Evolutionary conservation across 2,113 vertebrate genomes (phyloP).

Genomic region (Carassius carassius): DNA sequence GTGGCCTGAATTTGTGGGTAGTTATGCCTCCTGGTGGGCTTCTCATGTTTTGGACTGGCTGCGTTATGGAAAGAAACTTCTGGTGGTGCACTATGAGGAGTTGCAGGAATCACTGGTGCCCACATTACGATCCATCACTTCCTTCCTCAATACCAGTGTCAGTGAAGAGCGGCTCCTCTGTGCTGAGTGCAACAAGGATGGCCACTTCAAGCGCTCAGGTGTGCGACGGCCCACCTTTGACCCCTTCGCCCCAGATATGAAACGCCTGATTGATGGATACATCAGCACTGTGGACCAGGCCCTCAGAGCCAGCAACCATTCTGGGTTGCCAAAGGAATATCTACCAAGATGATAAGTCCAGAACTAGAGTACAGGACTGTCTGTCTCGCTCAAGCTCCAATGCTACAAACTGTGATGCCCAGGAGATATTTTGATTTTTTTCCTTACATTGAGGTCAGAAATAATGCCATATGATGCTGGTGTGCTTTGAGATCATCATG

Average conservation of each 20-base stretch:
- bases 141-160: constrained; percentile 79
- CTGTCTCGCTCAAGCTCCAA: background rate
- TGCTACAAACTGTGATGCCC: constrained; percentile 5
- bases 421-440: constrained; percentile 10
- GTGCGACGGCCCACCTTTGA: constrained; percentile 73
- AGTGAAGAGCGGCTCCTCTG: constrained; percentile 83
- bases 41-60: constrained; percentile 88
- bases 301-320: constrained; percentile 78
- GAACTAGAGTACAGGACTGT: background rate
- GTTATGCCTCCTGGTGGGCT: constrained; percentile 88
- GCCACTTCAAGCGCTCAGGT: constrained; percentile 82
- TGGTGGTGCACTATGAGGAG: constrained; percentile 84
- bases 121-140: constrained; percentile 77
- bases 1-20: constrained; percentile 87
- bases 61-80: constrained; percentile 77
- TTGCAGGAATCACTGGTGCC: constrained; percentile 78
- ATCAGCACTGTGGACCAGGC: constrained; percentile 83
- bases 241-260: constrained; percentile 87
- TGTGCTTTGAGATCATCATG: background rate
- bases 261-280: constrained; percentile 79
- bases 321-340: constrained; percentile 82
- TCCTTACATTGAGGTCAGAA: background rate
- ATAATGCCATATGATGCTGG: constrained; percentile 1
- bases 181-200: constrained; percentile 85
- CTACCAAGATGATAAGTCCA: constrained; percentile 82